Evolutionary conservation across 2,888 invertebrate species (phyloP).

Genomic region (Philopedon plagiatum): DNA sequence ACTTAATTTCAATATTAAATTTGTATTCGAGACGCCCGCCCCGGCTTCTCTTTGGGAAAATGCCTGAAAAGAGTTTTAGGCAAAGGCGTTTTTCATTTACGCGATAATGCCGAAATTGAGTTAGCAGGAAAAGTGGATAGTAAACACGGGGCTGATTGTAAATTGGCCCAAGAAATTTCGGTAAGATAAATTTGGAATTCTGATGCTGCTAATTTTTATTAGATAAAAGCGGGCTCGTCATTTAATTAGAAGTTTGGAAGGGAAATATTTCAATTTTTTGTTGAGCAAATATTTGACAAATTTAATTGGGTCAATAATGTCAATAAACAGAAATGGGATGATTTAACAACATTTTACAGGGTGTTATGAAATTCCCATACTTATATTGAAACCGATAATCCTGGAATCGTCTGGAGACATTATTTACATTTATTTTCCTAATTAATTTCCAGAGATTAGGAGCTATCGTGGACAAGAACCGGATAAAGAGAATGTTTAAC

Average conservation of each 20-base stretch:
- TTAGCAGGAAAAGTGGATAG: constrained; percentile 16
- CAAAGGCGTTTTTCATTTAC: constrained; percentile 13
- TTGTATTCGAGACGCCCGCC: constrained; percentile 9
- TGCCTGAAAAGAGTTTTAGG: background rate
- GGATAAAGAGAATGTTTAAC: too few relatives aligned
- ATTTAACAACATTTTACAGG: too few relatives aligned
- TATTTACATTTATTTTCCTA: too few relatives aligned
- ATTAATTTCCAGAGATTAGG: too few relatives aligned
- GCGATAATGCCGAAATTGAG: constrained; percentile 17
- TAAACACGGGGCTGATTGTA: constrained; percentile 27
- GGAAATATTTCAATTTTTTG: background rate
- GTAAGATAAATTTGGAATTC: background rate
- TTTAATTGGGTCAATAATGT: too few relatives aligned
- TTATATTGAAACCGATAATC: too few relatives aligned
- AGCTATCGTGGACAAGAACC: too few relatives aligned
- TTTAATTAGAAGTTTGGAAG: background rate
- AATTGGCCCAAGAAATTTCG: constrained; percentile 12
- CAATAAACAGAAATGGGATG: too few relatives aligned
- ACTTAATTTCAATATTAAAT: constrained; percentile 6
- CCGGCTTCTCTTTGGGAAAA: background rate
- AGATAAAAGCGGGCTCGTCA: background rate
- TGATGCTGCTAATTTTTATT: constrained; percentile 9
- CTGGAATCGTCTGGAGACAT: too few relatives aligned
- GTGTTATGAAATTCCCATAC: too few relatives aligned
- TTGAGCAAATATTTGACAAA: too few relatives aligned